Base-by-base conservation (phyloP, 2,888 invertebrate genomes). In the Drosophila subsilvestris region DNA sequence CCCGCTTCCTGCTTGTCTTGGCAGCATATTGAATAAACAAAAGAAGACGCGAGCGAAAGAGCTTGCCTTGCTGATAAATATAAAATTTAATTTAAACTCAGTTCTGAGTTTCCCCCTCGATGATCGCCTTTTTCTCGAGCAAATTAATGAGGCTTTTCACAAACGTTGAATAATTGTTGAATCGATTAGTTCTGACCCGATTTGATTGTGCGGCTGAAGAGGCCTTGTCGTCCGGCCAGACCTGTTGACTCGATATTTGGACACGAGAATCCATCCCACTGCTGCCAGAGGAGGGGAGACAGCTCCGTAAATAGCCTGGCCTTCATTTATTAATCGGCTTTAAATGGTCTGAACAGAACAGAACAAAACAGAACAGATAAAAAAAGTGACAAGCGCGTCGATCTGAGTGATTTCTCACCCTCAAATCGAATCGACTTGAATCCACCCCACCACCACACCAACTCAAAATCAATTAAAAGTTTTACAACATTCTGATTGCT, bases 81-180 rank as follows among this genome's bases (percentile, higher is more conserved):
- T 61, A 65, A 48, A 43, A 18, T 14, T n/a, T 45, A 70, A 48
- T 63, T 22, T 50, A 44, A 57, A 70, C 68, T 76, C 74, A 56
- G 57, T n/a, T n/a, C n/a, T n/a, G n/a, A 47, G 60, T 32, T 45
- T 12, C 47, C 29, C 45, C 59, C 55, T 22, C 62, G 22, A 56
- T 56, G 22, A 56, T 56, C 66, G 65, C 61, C 22, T 3, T 67
- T 66, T 27, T 27, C 37, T 6, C 37, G 48, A 58, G 44, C 54
- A 57, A 68, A 60, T 80, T 80, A 84, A 81, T 81, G 82, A 71
- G 85, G 55, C 70, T 71, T 78, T 81, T 87, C 75, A 73, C 57
- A 63, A 27, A 25, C 17, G 29, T 42, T 22, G 22, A 22, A 65
- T 72, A 86, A 80, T 86, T 78, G 81, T 27, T 45, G 32, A 50